Conservation (phyloP, 2,888 invertebrate genomes). For the Lysandra coridon region DNA sequence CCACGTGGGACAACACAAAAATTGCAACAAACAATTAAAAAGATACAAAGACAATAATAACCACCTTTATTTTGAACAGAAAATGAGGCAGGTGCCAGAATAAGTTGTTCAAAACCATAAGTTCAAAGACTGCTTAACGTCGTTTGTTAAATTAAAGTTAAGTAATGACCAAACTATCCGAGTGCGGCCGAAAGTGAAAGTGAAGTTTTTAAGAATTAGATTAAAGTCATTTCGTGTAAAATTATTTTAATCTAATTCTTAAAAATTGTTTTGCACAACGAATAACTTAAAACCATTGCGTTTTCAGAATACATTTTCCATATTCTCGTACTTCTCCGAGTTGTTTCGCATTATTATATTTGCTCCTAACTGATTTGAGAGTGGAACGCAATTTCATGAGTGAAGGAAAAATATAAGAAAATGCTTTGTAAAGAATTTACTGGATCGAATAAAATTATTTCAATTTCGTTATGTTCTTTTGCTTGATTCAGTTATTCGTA, state of each 20-base stretch:
- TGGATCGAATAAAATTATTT: not conserved
- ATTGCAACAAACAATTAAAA: not conserved
- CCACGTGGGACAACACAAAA: not conserved
- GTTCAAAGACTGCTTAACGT: too few relatives aligned
- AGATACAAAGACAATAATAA: not conserved
- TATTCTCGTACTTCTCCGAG: slow-evolving; percentile 44
- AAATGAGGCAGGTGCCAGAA: too few relatives aligned
- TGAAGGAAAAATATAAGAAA: slow-evolving; percentile 24
- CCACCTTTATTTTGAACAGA: not conserved
- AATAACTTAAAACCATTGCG: not conserved
- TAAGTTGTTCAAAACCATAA: too few relatives aligned
- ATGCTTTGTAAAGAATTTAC: not conserved
- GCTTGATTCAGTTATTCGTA: not conserved
- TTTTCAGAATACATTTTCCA: slow-evolving; percentile 41
- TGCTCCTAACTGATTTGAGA: slow-evolving; percentile 36
- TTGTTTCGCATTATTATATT: slow-evolving; percentile 44
- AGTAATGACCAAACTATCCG: too few relatives aligned
- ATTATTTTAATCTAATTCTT: too few relatives aligned
- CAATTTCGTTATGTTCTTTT: not conserved
- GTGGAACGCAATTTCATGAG: too few relatives aligned
- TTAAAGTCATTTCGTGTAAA: too few relatives aligned
- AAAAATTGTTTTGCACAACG: not conserved
- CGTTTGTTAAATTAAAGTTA: too few relatives aligned
- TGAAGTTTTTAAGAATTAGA: too few relatives aligned
- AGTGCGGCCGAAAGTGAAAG: too few relatives aligned